These are phyloP conservation scores for Delichon dasypus DNA, from an alignment of 2,797 vertebrate species.

Conservation along the genomic window DNA sequence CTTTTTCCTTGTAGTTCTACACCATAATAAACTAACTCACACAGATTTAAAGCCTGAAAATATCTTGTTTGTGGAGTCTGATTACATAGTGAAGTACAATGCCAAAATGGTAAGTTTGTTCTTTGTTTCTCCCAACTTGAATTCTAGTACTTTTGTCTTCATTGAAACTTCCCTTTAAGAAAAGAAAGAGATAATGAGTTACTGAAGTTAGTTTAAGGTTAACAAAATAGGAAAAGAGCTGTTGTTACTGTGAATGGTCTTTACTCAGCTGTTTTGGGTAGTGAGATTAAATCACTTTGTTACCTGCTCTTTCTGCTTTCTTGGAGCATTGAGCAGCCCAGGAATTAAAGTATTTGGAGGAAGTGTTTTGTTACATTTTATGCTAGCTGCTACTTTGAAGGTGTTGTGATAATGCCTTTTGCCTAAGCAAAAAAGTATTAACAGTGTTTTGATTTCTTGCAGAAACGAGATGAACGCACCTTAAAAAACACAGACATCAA, in stretches of 20 bases:
- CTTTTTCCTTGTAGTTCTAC: constrained; percentile 83
- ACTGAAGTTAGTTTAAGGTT: background rate
- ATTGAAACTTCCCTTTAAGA: background rate
- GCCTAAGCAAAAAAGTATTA: background rate
- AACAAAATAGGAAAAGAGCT: background rate
- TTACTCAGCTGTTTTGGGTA: background rate
- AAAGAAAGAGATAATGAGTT: background rate
- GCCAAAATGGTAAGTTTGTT: constrained; percentile 25
- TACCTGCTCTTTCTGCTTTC: background rate
- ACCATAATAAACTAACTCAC: constrained; percentile 95
- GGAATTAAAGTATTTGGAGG: background rate
- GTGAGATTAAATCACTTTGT: background rate
- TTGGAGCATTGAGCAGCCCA: background rate
- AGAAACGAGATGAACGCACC: constrained; percentile 92
- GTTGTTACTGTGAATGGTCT: background rate
- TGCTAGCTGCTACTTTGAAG: background rate
- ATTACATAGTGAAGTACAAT: constrained; percentile 89
- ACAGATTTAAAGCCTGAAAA: constrained; percentile 98
- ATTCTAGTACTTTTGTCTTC: background rate
- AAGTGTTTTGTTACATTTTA: background rate
- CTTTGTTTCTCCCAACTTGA: background rate
- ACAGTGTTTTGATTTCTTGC: background rate
- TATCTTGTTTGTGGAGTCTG: constrained; percentile 93
- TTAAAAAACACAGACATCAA: constrained; percentile 92
- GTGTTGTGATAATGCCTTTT: background rate